A percentile compares a stretch with the other conserved stretches of the same genome.
These are phyloP conservation scores for Mycteria americana DNA, from an alignment of 2,797 vertebrate species.

Conservation along the genomic window DNA sequence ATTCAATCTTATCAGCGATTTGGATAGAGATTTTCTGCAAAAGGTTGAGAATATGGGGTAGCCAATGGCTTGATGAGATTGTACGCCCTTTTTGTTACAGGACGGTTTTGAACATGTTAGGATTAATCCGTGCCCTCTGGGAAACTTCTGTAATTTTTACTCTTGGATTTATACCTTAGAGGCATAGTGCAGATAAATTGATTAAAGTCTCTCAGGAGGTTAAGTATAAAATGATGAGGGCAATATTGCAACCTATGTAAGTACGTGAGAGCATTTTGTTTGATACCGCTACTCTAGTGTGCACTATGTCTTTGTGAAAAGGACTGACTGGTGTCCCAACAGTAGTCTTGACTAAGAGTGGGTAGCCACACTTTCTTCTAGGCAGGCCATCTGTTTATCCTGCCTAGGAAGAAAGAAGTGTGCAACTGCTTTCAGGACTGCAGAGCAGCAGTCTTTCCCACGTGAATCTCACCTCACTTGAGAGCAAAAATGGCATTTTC, in stretches of 20 bases:
- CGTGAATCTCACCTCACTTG: background rate
- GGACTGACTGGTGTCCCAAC: background rate
- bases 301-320: background rate
- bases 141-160: background rate
- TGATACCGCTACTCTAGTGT: background rate
- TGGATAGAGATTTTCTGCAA: background rate
- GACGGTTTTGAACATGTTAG: background rate
- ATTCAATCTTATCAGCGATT: background rate
- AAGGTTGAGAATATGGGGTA: background rate
- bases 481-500: slow-evolving; percentile 35
- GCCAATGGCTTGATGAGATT: background rate
- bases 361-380: background rate
- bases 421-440: background rate
- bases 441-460: background rate
- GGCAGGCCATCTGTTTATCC: background rate
- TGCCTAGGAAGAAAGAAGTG: background rate
- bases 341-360: background rate
- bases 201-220: background rate
- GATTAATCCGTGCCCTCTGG: background rate
- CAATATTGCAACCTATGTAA: background rate
- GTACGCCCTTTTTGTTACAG: background rate
- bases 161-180: background rate
- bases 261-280: background rate
- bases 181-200: background rate
- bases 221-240: background rate